Evolutionary conservation across 1,140 invertebrate species (phyloP), one percentile per base, ranked within the genome.

Genomic region (Oryctes rhinoceros): DNA sequence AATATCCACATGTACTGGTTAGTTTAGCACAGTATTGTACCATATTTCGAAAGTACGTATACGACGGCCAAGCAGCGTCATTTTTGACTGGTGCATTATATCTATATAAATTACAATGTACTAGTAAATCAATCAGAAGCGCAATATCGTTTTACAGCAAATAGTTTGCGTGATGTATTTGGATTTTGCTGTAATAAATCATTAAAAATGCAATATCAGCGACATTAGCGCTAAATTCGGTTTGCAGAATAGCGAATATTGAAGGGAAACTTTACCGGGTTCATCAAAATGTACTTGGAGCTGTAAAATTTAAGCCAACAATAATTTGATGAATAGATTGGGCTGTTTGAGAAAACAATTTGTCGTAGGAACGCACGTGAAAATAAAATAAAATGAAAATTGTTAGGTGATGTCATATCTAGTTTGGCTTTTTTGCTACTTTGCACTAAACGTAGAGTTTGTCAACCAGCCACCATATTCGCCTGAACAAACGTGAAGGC

Each of bases 71-170:
- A 5, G 9, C 39, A 44, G 9, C 39, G 65, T 35, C 20, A 37
- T 71, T 71, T 71, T 24, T 71, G 35, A 71, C 65, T 9, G 65
- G 18, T 71, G 24, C 7, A 71, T 71, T 71, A 71, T 71, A 35
- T 24, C 18, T 71, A 24, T 35, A 35, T 71, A 71, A 71, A 71
- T 71, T 71, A 37, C 65, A 71, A 35, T 71, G 20, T 3, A 13
- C 65, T 71, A 15, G 65, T 71, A 71, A 71, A 71, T 71, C 65
- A 71, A 71, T 71, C 65, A 71, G 24, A 37, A 71, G 37, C 24
- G 65, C 24, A 71, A 71, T 71, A 71, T 30, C 35, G 65, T 15
- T 13, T 71, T 35, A 37, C 10, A 71, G 65, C 11, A 71, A 10
- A 30, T 71, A 35, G 65, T 71, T 71, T 30, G 65, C 13, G 53